Evolutionary conservation across 2,797 vertebrate species (phyloP).

Genomic region (Gambusia yucatana): DNA sequence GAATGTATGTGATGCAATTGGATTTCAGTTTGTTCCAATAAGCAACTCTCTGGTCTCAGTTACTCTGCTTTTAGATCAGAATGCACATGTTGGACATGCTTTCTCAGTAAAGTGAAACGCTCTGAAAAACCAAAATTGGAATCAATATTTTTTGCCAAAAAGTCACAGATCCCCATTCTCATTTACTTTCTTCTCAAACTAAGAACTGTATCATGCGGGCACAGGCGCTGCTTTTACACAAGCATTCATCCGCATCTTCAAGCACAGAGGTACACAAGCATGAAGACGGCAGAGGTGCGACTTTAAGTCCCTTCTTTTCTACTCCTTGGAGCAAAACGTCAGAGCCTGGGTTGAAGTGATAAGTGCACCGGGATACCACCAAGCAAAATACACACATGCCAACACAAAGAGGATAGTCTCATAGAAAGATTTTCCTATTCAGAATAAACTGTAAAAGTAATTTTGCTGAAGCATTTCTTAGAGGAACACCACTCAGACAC

Average conservation of each 20-base stretch:
- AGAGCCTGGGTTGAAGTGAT: conserved; percentile 74
- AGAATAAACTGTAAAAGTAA: conserved; percentile 29
- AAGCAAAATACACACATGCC: conserved; percentile 29
- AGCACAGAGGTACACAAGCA: conserved; percentile 28
- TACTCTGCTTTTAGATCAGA: conserved; percentile 2
- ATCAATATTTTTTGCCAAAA: conserved; percentile 35
- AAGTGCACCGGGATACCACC: conserved; percentile 66
- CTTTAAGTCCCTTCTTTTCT: conserved; percentile 55
- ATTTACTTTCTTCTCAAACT: conserved; percentile 51
- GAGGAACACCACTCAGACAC: not conserved
- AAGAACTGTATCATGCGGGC: conserved; percentile 29
- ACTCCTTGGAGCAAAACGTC: conserved; percentile 66
- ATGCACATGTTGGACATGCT: conserved; percentile 3
- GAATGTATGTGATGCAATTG: conserved; percentile 1
- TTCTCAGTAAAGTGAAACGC: conserved; percentile 10
- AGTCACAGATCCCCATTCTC: conserved; percentile 38
- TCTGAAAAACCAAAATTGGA: conserved; percentile 24
- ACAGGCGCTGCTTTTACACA: conserved; percentile 28
- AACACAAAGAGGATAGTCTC: conserved; percentile 10
- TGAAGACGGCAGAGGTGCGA: conserved; percentile 46
- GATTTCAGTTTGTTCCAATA: not conserved
- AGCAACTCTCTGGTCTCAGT: not conserved
- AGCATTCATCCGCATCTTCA: conserved; percentile 5
- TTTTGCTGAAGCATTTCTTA: conserved; percentile 28
- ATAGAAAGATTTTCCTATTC: conserved; percentile 33